Evolutionary conservation across 2,113 vertebrate genomes (phyloP).

Genomic region (Nestor notabilis): DNA sequence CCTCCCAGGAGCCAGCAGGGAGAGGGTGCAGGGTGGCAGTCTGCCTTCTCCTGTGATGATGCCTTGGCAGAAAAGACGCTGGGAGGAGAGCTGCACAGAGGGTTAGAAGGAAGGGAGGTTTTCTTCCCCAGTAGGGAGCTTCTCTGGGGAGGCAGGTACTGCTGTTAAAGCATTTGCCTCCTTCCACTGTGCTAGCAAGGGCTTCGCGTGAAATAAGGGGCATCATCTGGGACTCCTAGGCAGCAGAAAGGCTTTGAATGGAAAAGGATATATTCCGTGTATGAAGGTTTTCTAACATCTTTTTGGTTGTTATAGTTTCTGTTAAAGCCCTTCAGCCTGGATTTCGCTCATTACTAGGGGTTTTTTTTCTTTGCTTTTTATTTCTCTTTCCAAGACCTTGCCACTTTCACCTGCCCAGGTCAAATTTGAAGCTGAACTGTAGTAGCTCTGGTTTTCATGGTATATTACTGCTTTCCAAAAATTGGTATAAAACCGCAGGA

Average conservation of each 20-base stretch:
- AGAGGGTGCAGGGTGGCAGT: background rate
- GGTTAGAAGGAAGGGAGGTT: constrained; percentile 18
- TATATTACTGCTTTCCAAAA: background rate
- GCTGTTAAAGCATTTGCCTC: background rate
- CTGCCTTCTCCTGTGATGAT: background rate
- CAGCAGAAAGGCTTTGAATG: background rate
- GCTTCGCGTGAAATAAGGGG: background rate
- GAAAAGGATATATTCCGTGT: background rate
- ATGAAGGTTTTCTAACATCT: background rate
- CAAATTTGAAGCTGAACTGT: background rate
- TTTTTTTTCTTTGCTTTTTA: background rate
- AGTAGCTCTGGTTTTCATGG: background rate
- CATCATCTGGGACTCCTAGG: background rate
- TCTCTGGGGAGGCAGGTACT: background rate
- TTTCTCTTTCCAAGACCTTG: background rate
- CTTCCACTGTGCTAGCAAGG: background rate
- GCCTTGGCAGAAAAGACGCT: background rate
- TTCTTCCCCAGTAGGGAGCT: background rate
- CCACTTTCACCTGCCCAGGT: background rate
- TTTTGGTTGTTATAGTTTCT: background rate
- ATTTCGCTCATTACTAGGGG: background rate
- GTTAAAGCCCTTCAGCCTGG: background rate
- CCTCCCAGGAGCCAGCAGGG: background rate
- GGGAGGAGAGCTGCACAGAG: background rate
- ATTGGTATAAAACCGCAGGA: background rate